Conservation (phyloP, 2,888 invertebrate species). For the Machimus atricapillus region DNA sequence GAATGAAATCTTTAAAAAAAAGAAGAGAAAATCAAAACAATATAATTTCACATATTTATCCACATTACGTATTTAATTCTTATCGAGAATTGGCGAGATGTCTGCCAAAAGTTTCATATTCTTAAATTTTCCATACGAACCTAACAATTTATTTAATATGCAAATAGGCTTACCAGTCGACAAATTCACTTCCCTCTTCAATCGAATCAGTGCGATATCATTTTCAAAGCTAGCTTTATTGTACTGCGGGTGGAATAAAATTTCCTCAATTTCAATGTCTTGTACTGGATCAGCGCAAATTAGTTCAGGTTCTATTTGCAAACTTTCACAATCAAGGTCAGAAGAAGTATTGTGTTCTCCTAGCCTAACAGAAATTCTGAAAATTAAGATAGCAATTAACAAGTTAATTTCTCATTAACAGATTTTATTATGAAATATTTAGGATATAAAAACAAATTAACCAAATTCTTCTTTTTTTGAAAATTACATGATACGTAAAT, state of each 20-base stretch:
- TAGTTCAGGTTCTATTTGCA: slow-evolving; percentile 36
- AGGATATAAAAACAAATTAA: neutral
- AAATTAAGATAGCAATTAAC: neutral
- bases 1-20: slow-evolving; percentile 56
- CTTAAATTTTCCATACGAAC: neutral
- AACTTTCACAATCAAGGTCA: slow-evolving; percentile 55
- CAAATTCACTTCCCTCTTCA: slow-evolving; percentile 52
- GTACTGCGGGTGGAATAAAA: slow-evolving; percentile 66
- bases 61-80: too few relatives aligned
- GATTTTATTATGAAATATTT: too few relatives aligned
- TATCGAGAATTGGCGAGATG: too few relatives aligned
- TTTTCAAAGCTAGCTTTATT: slow-evolving; percentile 58
- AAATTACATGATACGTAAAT: too few relatives aligned
- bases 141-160: neutral
- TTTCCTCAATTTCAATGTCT: slow-evolving; percentile 55
- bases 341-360: slow-evolving; percentile 59
- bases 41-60: too few relatives aligned
- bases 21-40: neutral
- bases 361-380: slow-evolving; percentile 59
- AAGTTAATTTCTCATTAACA: too few relatives aligned
- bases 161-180: neutral
- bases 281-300: slow-evolving; percentile 60
- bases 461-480: neutral
- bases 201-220: slow-evolving; percentile 69
- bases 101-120: neutral